Base-by-base conservation (phyloP, 2,888 invertebrate genomes). In the Archaeoteleia sp. region DNA sequence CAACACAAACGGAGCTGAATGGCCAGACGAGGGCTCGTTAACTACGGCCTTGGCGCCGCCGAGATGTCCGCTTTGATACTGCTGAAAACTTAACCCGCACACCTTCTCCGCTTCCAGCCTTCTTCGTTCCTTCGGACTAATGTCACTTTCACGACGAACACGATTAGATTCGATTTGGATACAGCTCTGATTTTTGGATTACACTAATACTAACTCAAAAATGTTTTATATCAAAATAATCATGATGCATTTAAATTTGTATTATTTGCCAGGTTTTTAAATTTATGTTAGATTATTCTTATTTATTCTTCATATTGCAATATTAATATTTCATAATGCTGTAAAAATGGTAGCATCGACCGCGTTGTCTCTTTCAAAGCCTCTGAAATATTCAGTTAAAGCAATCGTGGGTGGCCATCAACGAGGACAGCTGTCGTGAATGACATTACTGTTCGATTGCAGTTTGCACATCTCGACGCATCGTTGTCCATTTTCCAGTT, bases 11-110 rank as follows among this genome's bases (percentile, higher is more conserved):
- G 42, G 46, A 63, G 63, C 67, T 67, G 70, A 70, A 70, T 70
- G 70, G 62, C 67, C 70, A 70, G 70, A 70, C 70, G 70, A 58
- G 73, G 74, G 70, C 80, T 81, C 80, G 81, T 81, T 81, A 81
- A 79, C 79, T 73, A 73, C 78, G 81, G 74, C 79, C 80, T 81
- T 81, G 81, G 79, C 79, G 79, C 79, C 81, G 76, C 60, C 60
- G 65, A 81, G 81, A 80, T 81, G 77, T 74, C 75, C 77, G 74
- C 73, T 74, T 78, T 75, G 81, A 81, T 81, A 81, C 74, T 74
- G 68, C 55, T 70, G 58, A 60, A 67, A 69, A 71, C 67, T 69
- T 67, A 63, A 63, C 63, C 69, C 69, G 49, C 57, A 70, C 66
- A 62, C 69, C 58, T 65, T 58, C 60, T 60, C 66, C 48, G 35